Percentiles rank a stretch among this genome's conserved stretches.
Conservation (phyloP, 2,888 invertebrate species). For the Cephus sareptanus region DNA sequence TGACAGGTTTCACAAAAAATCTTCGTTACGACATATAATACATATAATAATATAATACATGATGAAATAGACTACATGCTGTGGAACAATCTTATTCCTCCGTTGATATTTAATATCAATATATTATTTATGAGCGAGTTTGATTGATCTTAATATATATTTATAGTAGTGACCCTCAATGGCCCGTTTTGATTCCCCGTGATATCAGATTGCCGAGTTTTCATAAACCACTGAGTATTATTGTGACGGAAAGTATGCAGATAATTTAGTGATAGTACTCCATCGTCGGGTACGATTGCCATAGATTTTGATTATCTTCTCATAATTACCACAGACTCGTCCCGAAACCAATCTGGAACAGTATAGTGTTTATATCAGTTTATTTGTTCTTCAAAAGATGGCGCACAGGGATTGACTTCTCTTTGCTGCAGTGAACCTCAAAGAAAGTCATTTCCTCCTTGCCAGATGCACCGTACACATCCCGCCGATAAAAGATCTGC, state of each 20-base stretch:
- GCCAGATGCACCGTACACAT: neutral
- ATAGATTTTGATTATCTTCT: neutral
- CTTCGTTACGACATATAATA: no score
- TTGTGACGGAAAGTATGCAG: neutral
- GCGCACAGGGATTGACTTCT: neutral
- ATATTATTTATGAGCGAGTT: neutral
- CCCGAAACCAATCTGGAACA: slow-evolving; percentile 37
- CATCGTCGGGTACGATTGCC: neutral
- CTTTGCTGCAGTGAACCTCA: neutral
- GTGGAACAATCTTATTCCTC: neutral
- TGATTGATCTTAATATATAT: neutral
- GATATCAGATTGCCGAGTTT: neutral
- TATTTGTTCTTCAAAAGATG: neutral
- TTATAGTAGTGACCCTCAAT: neutral
- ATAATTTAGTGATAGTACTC: neutral
- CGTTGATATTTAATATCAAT: neutral
- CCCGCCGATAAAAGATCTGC: neutral
- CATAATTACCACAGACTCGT: slow-evolving; percentile 28
- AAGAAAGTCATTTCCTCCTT: neutral
- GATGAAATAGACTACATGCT: neutral
- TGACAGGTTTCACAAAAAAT: no score
- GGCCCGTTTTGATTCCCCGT: neutral
- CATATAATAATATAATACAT: neutral
- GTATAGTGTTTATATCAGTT: neutral
- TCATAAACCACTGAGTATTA: neutral